A percentile compares a stretch with the other conserved stretches of the same genome.
These are phyloP conservation scores for Papilio polyxenes DNA, from an alignment of 1,140 invertebrate species.

Conservation along the genomic window DNA sequence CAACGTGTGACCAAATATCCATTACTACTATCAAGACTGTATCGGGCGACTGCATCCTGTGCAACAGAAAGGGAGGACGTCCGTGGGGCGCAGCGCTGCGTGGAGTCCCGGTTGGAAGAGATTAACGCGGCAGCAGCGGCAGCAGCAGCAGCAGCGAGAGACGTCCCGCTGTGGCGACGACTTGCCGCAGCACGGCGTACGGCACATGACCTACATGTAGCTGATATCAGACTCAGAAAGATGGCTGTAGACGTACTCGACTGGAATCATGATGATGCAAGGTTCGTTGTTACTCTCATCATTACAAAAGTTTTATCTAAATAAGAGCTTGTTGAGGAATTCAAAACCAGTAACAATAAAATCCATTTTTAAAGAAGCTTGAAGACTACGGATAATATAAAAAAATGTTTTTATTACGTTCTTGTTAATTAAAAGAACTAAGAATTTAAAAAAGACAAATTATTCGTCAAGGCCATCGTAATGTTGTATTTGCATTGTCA, in stretches of 20 bases:
- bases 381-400: no score
- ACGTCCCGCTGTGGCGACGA: conserved; percentile 93
- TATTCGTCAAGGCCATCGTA: no score
- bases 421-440: no score
- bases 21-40: conserved; percentile 91
- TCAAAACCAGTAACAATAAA: no score
- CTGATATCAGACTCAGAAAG: conserved; percentile 93
- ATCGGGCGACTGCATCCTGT: conserved; percentile 93
- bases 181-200: conserved; percentile 89
- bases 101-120: conserved; percentile 95
- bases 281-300: conserved; percentile 57
- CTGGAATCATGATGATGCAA: conserved; percentile 95
- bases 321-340: background rate
- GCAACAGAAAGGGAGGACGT: conserved; percentile 89
- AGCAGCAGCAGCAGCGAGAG: conserved; percentile 88
- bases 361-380: no score
- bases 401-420: no score
- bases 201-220: conserved; percentile 90
- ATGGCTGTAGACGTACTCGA: conserved; percentile 95
- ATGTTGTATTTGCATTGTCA: no score
- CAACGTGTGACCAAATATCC: conserved; percentile 97
- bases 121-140: conserved; percentile 97
- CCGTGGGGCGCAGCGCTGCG: conserved; percentile 93
- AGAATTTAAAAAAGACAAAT: no score
- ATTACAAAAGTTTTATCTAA: background rate